Evolutionary conservation across 2,113 vertebrate genomes (phyloP).

Genomic region (Pachyramphus minor): DNA sequence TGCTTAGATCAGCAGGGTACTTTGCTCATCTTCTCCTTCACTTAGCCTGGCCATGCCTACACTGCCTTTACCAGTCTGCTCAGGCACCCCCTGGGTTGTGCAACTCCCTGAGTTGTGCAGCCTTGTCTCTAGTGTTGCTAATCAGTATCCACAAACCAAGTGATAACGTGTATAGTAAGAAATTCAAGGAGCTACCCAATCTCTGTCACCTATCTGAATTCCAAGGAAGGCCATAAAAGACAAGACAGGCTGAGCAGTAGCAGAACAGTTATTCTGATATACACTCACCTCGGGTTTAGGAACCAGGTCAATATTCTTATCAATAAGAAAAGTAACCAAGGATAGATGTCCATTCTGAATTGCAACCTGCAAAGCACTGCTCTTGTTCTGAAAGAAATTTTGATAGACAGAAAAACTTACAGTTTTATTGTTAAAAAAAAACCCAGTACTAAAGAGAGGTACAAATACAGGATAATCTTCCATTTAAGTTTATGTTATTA

Average conservation of each 20-base stretch:
- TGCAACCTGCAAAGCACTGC: conserved; percentile 75
- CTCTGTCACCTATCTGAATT: background rate
- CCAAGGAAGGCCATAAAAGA: background rate
- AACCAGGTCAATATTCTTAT: conserved; percentile 68
- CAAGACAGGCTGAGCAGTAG: background rate
- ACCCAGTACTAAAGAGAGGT: background rate
- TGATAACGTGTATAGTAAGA: background rate
- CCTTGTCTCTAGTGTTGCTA: background rate
- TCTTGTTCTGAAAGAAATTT: conserved; percentile 69
- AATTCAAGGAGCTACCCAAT: background rate
- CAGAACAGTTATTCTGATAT: background rate
- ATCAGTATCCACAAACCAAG: background rate
- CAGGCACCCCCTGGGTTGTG: background rate
- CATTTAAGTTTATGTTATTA: background rate
- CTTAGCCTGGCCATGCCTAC: background rate
- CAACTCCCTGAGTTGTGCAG: background rate
- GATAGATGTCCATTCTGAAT: conserved; percentile 75
- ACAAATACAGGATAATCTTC: background rate
- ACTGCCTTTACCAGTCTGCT: too few relatives aligned
- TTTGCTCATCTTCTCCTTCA: background rate
- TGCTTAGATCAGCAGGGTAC: background rate
- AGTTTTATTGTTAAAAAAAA: background rate
- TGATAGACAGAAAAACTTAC: background rate
- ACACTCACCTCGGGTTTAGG: conserved; percentile 76
- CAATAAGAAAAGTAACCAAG: conserved; percentile 80